phyloP scores from a whole-genome alignment of 2,113 vertebrate genomes.

The Cottus gobio region DNA sequence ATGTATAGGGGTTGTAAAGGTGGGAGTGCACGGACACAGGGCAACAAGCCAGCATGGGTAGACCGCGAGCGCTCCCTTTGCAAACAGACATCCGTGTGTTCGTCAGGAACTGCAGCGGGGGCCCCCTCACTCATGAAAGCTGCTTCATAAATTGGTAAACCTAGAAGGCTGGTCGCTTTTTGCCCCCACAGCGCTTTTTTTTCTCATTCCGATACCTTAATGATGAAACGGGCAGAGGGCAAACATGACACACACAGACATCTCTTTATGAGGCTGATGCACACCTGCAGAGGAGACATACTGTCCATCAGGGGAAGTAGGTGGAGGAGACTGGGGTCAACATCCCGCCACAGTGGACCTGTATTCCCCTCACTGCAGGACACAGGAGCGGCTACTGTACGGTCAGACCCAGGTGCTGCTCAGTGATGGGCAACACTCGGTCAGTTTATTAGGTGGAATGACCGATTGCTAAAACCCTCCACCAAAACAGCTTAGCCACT shows the following conservation, averaged over 20 bases:
- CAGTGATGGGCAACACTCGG: slow-evolving; percentile 36
- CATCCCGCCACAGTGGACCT: slow-evolving; percentile 52
- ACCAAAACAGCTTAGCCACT: neutral
- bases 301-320: slow-evolving; percentile 55
- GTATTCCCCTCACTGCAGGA: slow-evolving; percentile 40
- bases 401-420: slow-evolving; percentile 40
- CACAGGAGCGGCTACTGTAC: slow-evolving; percentile 56
- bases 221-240: slow-evolving; percentile 76
- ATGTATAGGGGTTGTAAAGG: slow-evolving; percentile 25
- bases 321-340: slow-evolving; percentile 54
- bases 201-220: slow-evolving; percentile 71
- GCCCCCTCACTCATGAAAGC: slow-evolving; percentile 76
- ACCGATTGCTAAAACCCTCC: neutral
- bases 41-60: slow-evolving; percentile 53
- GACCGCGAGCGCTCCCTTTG: slow-evolving; percentile 51
- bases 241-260: slow-evolving; percentile 76
- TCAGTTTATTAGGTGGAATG: slow-evolving; percentile 42
- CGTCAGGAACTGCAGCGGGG: slow-evolving; percentile 49
- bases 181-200: slow-evolving; percentile 66
- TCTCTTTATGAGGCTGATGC: slow-evolving; percentile 78
- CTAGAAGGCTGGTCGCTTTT: slow-evolving; percentile 63
- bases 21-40: slow-evolving; percentile 34
- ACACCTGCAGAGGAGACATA: slow-evolving; percentile 76
- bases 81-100: slow-evolving; percentile 73
- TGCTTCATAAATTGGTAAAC: slow-evolving; percentile 81